Percentiles rank a stretch among this genome's conserved stretches.
phyloP scores from a whole-genome alignment of 2,113 vertebrate genomes.

The Etheostoma spectabile region DNA sequence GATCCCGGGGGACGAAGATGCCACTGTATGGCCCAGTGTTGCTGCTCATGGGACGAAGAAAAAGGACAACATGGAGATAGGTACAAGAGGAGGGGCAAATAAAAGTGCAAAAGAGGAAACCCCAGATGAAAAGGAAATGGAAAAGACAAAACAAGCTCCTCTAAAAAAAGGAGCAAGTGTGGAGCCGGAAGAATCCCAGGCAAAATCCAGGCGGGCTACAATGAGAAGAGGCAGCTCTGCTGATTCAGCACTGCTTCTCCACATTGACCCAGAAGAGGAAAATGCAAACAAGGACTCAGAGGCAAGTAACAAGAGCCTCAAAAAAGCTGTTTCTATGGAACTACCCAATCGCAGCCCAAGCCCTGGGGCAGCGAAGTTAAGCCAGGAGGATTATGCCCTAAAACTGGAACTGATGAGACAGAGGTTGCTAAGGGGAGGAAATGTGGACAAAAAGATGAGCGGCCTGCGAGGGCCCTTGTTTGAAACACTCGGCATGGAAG shows the following conservation, averaged over 20 bases:
- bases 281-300: slow-evolving; percentile 47
- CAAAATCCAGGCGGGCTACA: slow-evolving; percentile 79
- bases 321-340: slow-evolving; percentile 91
- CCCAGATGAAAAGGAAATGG: slow-evolving; percentile 74
- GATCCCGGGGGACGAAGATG: slow-evolving; percentile 90
- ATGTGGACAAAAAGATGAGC: slow-evolving; percentile 90
- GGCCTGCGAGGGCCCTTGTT: slow-evolving; percentile 93
- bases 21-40: slow-evolving; percentile 32
- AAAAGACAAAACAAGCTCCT: slow-evolving; percentile 68
- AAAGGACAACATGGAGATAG: slow-evolving; percentile 35
- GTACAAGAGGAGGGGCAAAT: slow-evolving; percentile 11
- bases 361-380: slow-evolving; percentile 86
- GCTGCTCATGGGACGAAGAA: slow-evolving; percentile 53
- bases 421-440: slow-evolving; percentile 87
- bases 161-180: slow-evolving; percentile 83
- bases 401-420: slow-evolving; percentile 95
- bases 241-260: slow-evolving; percentile 88
- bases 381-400: slow-evolving; percentile 90
- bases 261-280: slow-evolving; percentile 73
- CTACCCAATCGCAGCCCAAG: slow-evolving; percentile 85
- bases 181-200: slow-evolving; percentile 77
- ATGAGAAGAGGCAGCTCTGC: slow-evolving; percentile 94
- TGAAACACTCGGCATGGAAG: slow-evolving; percentile 89
- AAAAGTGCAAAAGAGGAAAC: slow-evolving; percentile 59
- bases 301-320: slow-evolving; percentile 76